Base-by-base conservation (phyloP, 2,797 vertebrate genomes). In the Spondyliosoma cantharus region DNA sequence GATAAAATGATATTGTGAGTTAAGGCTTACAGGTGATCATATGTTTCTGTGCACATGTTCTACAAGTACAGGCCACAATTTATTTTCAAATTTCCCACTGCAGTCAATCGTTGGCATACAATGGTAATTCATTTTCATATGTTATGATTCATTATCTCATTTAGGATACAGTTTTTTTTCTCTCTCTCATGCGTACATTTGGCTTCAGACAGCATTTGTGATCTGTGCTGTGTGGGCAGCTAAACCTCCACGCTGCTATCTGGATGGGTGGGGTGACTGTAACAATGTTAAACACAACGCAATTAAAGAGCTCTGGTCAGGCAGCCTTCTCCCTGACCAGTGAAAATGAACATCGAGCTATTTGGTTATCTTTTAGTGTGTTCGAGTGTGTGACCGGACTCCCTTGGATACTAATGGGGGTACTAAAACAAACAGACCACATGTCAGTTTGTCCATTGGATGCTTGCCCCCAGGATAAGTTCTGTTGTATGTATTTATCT, bases 281-380 rank as follows among this genome's bases (percentile, higher is more conserved):
- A 81, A 78, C 53, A 76, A 85, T 82, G 70, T 71, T 74, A 76
- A 25, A n/a, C 11, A 29, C 43, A 83, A 76, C 57, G 54, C 58
- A 86, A 88, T 92, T 86, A 84, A 66, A 73, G 29, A 71, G 81
- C 61, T 89, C 92, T 89, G 91, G 56, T 25, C 67, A 15, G 37
- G 2, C 15, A 76, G 22, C n/a, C 45, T 6, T 61, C 29, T 74
- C 4, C 19, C 14, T 68, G 14, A 46, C 46, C 56, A 56, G 29
- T 61, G 76, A 37, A 11, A 68, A 61, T 57, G 5, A 62, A 32
- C 11, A 7, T 19, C 19, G 14, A 49, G 50, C 37, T 59, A 52
- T 61, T 32, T 54, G 32, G 54, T 37, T 4, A 60, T 43, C 14
- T 57, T 49, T 1, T 5, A 25, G 48, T 61, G 71, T 60, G 42